phyloP scores from a whole-genome alignment of 2,888 invertebrate genomes.

The Tipula lateralis region DNA sequence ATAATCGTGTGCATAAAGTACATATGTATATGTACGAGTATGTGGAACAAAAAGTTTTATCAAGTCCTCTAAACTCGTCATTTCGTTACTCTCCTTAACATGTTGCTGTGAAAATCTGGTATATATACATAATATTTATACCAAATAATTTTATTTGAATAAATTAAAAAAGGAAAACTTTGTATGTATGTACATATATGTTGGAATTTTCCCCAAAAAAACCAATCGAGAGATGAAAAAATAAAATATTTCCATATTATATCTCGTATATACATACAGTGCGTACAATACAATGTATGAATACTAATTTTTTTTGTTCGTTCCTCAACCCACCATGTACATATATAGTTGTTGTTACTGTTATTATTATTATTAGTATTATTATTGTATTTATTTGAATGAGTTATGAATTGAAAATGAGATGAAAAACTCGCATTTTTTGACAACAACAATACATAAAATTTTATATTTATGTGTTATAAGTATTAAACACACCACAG shows the following conservation, averaged over 20 bases:
- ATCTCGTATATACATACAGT: neutral
- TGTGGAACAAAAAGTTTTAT: neutral
- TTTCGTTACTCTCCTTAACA: neutral
- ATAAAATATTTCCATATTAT: conserved; percentile 6
- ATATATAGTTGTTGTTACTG: neutral
- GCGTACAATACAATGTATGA: neutral
- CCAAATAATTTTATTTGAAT: neutral
- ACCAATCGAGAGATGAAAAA: conserved; percentile 2
- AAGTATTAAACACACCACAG: neutral
- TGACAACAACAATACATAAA: neutral
- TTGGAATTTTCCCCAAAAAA: neutral
- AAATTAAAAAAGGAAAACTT: neutral
- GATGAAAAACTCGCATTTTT: neutral
- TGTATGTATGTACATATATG: neutral
- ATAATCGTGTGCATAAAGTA: neutral
- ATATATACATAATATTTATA: neutral
- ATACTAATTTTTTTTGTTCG: conserved; percentile 11
- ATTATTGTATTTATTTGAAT: conserved; percentile 19
- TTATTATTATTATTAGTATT: conserved; percentile 12
- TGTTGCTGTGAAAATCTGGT: conserved; percentile 2
- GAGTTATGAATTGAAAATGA: conserved; percentile 24
- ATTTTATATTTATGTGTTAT: neutral
- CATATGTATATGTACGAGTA: no score
- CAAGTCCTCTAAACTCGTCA: neutral
- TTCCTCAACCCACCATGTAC: neutral